A percentile compares a stretch with the other conserved stretches of the same genome.
These are phyloP conservation scores for Pristionchus mayeri DNA, from an alignment of 2,888 invertebrate genomes.

Conservation along the genomic window DNA sequence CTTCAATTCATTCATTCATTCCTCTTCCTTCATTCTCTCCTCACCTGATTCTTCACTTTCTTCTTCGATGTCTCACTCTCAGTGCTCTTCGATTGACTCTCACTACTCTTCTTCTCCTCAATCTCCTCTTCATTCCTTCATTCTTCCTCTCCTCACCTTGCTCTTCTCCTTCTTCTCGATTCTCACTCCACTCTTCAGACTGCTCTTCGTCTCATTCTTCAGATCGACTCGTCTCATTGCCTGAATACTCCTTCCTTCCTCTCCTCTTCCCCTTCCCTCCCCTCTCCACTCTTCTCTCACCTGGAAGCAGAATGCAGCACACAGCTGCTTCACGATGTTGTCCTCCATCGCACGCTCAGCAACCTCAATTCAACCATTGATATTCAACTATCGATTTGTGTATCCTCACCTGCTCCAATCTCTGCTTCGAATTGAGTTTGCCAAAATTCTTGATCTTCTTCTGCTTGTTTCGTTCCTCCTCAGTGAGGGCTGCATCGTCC, in stretches of 20 bases:
- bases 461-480: slow-evolving; percentile 43
- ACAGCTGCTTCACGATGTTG: slow-evolving; percentile 15
- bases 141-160: not conserved
- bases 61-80: too few relatives aligned
- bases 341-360: slow-evolving; percentile 30
- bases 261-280: not conserved
- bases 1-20: slow-evolving; percentile 13
- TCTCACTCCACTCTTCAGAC: not conserved
- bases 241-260: not conserved
- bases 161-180: not conserved
- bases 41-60: too few relatives aligned
- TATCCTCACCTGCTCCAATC: slow-evolving; percentile 55
- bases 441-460: slow-evolving; percentile 62
- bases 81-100: too few relatives aligned
- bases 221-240: not conserved
- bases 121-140: not conserved
- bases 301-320: not conserved
- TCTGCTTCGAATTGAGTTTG: slow-evolving; percentile 64
- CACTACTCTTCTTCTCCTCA: too few relatives aligned
- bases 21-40: slow-evolving; percentile 49
- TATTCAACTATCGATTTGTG: not conserved
- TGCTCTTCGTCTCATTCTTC: not conserved
- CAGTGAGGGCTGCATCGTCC: slow-evolving; percentile 19
- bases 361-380: not conserved
- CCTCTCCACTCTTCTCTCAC: not conserved